Evolutionary conservation across 2,113 vertebrate genomes (phyloP).

Genomic region (Ceyx cyanopectus): DNA sequence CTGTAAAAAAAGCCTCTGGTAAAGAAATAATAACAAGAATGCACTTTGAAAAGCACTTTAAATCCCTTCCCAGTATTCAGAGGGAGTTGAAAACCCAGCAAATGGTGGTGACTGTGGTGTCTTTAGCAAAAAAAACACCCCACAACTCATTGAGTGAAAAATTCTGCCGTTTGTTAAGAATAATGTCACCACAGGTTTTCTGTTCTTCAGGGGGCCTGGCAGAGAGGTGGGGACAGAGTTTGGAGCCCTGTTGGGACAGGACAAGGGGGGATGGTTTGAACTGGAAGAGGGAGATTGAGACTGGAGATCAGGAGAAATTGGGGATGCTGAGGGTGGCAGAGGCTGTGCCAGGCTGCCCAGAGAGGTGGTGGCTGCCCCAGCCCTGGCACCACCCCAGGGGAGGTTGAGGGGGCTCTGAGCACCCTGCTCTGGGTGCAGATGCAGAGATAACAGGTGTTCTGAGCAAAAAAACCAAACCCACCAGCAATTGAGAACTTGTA

Average conservation of each 20-base stretch:
- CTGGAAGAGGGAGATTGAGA: background rate
- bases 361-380: background rate
- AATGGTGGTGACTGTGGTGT: background rate
- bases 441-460: too few species aligned
- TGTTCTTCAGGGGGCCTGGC: background rate
- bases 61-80: background rate
- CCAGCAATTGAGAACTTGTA: too few species aligned
- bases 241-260: background rate
- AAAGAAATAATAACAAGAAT: background rate
- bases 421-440: too few species aligned
- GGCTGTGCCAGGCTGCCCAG: background rate
- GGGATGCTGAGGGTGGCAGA: background rate
- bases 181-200: background rate
- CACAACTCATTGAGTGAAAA: background rate
- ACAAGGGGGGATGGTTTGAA: background rate
- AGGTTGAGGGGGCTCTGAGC: background rate
- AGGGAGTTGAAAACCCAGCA: background rate
- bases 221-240: background rate
- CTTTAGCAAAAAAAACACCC: background rate
- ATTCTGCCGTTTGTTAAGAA: background rate
- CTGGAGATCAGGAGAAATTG: background rate
- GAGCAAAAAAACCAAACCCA: too few species aligned
- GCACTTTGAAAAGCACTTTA: background rate
- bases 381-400: background rate
- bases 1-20: background rate